phyloP scores from a whole-genome alignment of 2,113 vertebrate genomes.

The Hoplias malabaricus region DNA sequence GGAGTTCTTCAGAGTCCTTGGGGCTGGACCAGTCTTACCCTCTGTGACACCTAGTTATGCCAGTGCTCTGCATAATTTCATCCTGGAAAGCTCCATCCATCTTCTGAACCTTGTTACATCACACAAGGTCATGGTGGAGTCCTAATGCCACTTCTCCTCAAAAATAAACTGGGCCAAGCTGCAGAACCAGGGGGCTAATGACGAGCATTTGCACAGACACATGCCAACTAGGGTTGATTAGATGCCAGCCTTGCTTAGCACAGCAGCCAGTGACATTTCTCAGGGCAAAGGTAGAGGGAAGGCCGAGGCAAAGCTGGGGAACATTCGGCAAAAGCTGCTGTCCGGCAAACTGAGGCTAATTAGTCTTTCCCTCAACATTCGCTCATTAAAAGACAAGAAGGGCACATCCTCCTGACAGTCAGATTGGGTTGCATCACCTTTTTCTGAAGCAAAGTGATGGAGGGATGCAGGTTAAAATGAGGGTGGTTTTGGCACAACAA shows the following conservation, averaged over 20 bases:
- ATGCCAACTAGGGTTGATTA: conserved; percentile 60
- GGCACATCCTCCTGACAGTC: conserved; percentile 59
- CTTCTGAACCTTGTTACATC: neutral
- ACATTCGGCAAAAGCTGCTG: conserved; percentile 56
- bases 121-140: conserved; percentile 44
- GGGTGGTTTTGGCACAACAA: neutral
- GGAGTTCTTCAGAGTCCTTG: no score
- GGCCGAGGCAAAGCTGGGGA: conserved; percentile 57
- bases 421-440: conserved; percentile 43
- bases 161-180: conserved; percentile 27
- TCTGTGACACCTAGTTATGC: no score
- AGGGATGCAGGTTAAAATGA: neutral
- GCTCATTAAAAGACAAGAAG: conserved; percentile 67
- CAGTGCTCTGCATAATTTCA: no score
- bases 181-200: conserved; percentile 40
- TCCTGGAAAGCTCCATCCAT: neutral
- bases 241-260: conserved; percentile 59
- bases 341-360: conserved; percentile 69
- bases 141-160: conserved; percentile 8
- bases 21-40: no score
- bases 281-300: conserved; percentile 54
- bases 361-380: conserved; percentile 64
- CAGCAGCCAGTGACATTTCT: conserved; percentile 66
- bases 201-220: conserved; percentile 48
- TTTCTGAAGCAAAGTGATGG: conserved; percentile 25